These are phyloP conservation scores for Xanthostigma xanthostigma DNA, from an alignment of 2,888 invertebrate genomes.

Conservation along the genomic window DNA sequence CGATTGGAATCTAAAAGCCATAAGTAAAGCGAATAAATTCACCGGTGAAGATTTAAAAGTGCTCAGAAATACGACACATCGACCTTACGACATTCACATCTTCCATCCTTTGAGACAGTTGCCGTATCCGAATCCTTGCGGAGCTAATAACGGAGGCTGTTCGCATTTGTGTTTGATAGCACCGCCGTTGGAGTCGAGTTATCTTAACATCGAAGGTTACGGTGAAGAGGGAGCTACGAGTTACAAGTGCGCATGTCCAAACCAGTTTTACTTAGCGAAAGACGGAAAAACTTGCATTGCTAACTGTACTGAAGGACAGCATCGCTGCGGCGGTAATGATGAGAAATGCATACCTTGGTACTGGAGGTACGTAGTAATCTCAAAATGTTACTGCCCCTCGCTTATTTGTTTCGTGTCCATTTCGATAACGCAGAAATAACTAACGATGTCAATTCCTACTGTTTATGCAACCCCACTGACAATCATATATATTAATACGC, in stretches of 20 bases:
- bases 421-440: too few relatives aligned
- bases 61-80: constrained; percentile 81
- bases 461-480: too few relatives aligned
- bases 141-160: constrained; percentile 84
- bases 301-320: constrained; percentile 85
- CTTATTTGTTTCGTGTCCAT: neutral
- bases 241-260: constrained; percentile 85
- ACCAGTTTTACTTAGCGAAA: constrained; percentile 71
- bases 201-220: constrained; percentile 61
- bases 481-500: too few relatives aligned
- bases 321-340: constrained; percentile 55
- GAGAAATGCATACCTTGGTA: constrained; percentile 64
- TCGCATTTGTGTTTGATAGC: constrained; percentile 89
- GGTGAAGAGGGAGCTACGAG: constrained; percentile 66
- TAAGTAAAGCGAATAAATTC: constrained; percentile 84
- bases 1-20: constrained; percentile 94
- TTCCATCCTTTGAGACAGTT: constrained; percentile 82
- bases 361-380: constrained; percentile 44
- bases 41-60: constrained; percentile 59
- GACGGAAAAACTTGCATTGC: constrained; percentile 82
- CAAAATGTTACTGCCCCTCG: neutral
- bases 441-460: too few relatives aligned
- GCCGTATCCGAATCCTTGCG: constrained; percentile 80
- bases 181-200: constrained; percentile 62
- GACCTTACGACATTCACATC: constrained; percentile 86